Conservation (phyloP, 2,888 invertebrate genomes). For the Philopedon plagiatum region DNA sequence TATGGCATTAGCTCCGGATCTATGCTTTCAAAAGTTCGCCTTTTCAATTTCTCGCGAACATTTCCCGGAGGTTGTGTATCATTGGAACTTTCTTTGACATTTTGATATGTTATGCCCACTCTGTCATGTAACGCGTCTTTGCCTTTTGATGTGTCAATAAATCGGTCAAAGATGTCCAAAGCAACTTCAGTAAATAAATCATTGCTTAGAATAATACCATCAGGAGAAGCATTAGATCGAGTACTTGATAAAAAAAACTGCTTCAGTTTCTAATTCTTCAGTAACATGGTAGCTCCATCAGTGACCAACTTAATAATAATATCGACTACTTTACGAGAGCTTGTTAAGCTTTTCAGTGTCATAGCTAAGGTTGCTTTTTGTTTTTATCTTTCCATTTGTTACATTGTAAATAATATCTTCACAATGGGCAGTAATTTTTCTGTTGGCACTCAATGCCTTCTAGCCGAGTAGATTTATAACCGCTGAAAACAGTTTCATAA, state of each 20-base stretch:
- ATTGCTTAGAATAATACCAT: not conserved
- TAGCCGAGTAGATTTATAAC: too few relatives aligned
- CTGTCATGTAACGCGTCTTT: slow-evolving; percentile 13
- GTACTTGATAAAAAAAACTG: not conserved
- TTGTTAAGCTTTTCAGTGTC: not conserved
- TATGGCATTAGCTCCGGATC: too few relatives aligned
- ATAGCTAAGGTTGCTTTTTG: not conserved
- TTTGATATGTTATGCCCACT: slow-evolving; percentile 8
- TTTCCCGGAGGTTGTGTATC: too few relatives aligned
- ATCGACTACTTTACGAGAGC: not conserved
- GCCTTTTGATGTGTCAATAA: not conserved
- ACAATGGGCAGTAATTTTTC: too few relatives aligned
- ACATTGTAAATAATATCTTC: too few relatives aligned
- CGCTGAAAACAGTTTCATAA: too few relatives aligned
- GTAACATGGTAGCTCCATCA: not conserved
- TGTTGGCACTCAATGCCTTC: too few relatives aligned
- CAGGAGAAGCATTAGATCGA: not conserved
- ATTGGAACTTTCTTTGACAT: not conserved
- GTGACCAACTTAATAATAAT: not conserved
- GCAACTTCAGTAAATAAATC: not conserved
- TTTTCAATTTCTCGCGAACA: too few relatives aligned
- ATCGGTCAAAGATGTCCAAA: slow-evolving; percentile 8
- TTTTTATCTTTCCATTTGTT: not conserved
- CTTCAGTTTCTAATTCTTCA: slow-evolving; percentile 20
- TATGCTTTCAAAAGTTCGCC: too few relatives aligned